Base-by-base conservation (phyloP, 2,797 vertebrate species). In the Gymnothorax reevesii region DNA sequence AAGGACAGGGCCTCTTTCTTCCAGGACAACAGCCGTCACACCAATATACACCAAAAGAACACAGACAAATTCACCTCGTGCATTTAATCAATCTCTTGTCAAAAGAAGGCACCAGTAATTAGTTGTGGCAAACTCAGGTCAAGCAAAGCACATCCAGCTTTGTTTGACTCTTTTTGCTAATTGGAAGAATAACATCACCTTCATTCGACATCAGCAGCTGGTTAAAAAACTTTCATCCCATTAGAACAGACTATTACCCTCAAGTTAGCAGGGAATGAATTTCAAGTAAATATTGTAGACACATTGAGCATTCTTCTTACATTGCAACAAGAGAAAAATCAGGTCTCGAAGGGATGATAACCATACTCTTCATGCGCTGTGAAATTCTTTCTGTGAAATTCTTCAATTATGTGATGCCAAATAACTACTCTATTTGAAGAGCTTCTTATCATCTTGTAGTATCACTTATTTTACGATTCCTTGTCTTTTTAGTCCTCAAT, bases 191-290 rank as follows among this genome's bases (percentile, higher is more conserved):
- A 80, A 80, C 55, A 80, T 55, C 22, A 55, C n/a, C 3, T 25
- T 52, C 17, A 22, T 64, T 64, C 22, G 60, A 64, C 60, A 1
- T 62, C 57, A 64, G 59, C 20, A 60, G 25, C 52, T 8, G 85
- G 57, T 64, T 57, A 8, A 22, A 52, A 80, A 0, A 80, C n/a
- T 55, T 52, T 22, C 9, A 22, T 55, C 22, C 52, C 52, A 55
- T 80, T 80, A 55, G 20, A 9, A 80, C 49, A 80, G 73, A 6
- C 13, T 15, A 52, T 77, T 52, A 42, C 33, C 2, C 57, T 42
- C 79, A 57, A 22, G 52, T 54, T 82, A 52, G 12, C 52, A 82
- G 82, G 59, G 25, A 82, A 82, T 82, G 52, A 79, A 54, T 49
- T 20, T 54, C 13, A 79, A 17, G 42, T 75, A 10, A 27, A 75